Evolutionary conservation across 2,888 invertebrate species (phyloP).

Genomic region (Corythucha ciliata): DNA sequence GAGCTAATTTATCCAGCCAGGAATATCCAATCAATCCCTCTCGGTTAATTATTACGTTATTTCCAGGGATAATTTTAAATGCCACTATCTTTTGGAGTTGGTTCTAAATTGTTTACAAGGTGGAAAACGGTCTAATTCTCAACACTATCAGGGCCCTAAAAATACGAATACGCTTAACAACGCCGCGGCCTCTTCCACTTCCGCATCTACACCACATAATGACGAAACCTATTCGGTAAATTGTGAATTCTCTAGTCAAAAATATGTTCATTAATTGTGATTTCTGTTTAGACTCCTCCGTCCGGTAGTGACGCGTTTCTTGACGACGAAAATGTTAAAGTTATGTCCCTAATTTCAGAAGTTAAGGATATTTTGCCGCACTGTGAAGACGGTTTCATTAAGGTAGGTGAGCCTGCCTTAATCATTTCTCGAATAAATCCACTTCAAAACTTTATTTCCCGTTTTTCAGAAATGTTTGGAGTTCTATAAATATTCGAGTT

Average conservation of each 20-base stretch:
- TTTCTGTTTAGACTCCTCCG: too few relatives aligned
- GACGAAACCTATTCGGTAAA: background rate
- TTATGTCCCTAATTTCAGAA: conserved; percentile 45
- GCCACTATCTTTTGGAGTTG: conserved; percentile 20
- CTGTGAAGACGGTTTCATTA: conserved; percentile 63
- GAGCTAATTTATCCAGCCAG: too few relatives aligned
- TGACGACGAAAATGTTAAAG: conserved; percentile 11
- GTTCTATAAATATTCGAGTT: conserved; percentile 64
- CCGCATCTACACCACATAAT: background rate
- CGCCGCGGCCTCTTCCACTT: background rate
- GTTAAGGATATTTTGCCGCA: conserved; percentile 71
- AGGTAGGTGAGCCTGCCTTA: conserved; percentile 41
- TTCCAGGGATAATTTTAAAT: conserved; percentile 18
- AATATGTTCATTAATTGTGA: too few relatives aligned
- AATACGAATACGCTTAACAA: too few relatives aligned
- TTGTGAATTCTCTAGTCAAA: background rate
- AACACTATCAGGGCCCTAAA: background rate
- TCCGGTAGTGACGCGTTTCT: too few relatives aligned
- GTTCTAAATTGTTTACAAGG: conserved; percentile 12
- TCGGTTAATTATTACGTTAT: too few relatives aligned
- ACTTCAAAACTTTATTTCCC: background rate
- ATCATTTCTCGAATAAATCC: background rate
- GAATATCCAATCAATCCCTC: too few relatives aligned
- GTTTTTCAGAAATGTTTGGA: conserved; percentile 59
- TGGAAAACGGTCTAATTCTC: background rate